Conservation (phyloP, 1,140 invertebrate genomes). For the Geopemphigus sp. region DNA sequence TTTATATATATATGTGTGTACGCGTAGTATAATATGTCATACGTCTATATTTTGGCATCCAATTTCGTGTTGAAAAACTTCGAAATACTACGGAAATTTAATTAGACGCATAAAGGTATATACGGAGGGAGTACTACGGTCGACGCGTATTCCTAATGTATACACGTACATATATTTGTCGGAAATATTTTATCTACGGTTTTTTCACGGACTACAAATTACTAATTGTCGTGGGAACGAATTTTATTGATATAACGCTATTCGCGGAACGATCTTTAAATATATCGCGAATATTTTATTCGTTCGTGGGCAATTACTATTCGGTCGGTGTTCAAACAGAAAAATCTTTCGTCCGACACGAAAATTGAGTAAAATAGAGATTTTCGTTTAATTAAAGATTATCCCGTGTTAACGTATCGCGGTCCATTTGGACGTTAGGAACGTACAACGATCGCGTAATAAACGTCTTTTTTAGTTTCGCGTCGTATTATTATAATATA, state of each 20-base stretch:
- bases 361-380: too few relatives aligned
- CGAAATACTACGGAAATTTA: neutral
- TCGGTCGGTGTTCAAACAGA: too few relatives aligned
- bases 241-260: neutral
- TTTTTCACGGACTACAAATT: neutral
- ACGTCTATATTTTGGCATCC: neutral
- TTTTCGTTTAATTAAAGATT: too few relatives aligned
- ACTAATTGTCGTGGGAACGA: neutral
- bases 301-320: too few relatives aligned
- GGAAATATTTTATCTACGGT: too few relatives aligned
- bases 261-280: neutral
- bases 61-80: neutral
- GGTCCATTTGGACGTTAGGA: too few relatives aligned
- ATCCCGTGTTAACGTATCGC: too few relatives aligned
- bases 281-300: too few relatives aligned
- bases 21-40: neutral
- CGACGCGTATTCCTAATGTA: neutral
- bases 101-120: neutral
- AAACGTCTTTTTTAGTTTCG: too few relatives aligned
- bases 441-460: too few relatives aligned
- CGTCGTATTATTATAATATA: too few relatives aligned
- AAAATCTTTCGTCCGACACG: too few relatives aligned
- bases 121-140: neutral
- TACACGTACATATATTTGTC: neutral
- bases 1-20: neutral